Evolutionary conservation across 1,140 invertebrate genomes (phyloP).

Genomic region (Gryllus bimaculatus): DNA sequence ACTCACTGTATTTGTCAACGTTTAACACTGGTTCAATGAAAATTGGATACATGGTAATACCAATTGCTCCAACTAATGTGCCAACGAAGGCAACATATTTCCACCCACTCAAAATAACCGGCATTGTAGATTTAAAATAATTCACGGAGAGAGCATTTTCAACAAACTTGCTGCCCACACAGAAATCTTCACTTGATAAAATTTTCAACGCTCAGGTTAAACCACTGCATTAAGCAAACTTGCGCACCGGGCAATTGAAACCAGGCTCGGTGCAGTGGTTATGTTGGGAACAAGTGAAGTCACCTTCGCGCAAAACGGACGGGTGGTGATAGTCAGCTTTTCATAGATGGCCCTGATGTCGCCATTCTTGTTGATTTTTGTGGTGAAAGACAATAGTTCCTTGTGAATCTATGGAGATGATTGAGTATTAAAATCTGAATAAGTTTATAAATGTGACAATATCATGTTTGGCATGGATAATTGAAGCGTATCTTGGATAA

Average conservation of each 20-base stretch:
- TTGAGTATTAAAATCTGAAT: background rate
- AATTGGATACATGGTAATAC: constrained; percentile 47
- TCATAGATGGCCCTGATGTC: background rate
- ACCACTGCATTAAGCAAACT: no score
- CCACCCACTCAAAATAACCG: constrained; percentile 42
- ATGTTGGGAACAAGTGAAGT: no score
- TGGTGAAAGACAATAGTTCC: constrained; percentile 7
- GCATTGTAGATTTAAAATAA: background rate
- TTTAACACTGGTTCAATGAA: constrained; percentile 55
- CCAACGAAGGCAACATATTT: constrained; percentile 47
- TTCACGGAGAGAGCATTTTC: no score
- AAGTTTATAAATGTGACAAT: background rate
- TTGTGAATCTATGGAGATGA: background rate
- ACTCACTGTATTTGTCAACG: constrained; percentile 51
- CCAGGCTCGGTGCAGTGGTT: no score
- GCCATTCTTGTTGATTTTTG: constrained; percentile 7
- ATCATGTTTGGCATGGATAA: constrained; percentile 10
- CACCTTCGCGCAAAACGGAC: background rate
- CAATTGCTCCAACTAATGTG: constrained; percentile 45
- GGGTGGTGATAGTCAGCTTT: background rate
- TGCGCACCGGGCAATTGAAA: no score
- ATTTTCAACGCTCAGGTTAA: no score
- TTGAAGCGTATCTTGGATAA: constrained; percentile 2
- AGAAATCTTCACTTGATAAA: no score
- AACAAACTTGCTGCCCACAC: no score